A percentile compares a stretch with the other conserved stretches of the same genome.
Evolutionary conservation across 1,140 invertebrate species (phyloP).

Genomic region (Pseudoatta argentina): DNA sequence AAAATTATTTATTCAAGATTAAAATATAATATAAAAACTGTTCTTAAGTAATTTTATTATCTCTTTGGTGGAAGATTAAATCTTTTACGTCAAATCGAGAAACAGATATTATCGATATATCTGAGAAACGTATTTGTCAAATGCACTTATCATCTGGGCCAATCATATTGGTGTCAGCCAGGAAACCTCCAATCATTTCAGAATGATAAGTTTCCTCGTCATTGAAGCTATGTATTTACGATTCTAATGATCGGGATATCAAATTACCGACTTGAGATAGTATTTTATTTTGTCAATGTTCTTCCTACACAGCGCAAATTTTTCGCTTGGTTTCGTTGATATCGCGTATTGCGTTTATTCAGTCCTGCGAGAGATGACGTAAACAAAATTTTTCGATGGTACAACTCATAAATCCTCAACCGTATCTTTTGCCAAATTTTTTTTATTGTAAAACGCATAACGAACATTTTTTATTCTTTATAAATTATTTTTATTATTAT

Average conservation of each 20-base stretch:
- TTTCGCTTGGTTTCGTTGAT: conserved; percentile 13
- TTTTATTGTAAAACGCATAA: conserved; percentile 5
- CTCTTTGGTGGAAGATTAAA: too few species aligned
- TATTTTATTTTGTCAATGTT: conserved; percentile 37
- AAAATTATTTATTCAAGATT: background rate
- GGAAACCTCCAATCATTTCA: conserved; percentile 21
- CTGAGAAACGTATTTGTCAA: conserved; percentile 48
- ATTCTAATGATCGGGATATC: conserved; percentile 43
- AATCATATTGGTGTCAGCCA: conserved; percentile 36
- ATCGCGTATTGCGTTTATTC: conserved; percentile 8
- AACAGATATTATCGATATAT: conserved; percentile 3
- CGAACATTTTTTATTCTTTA: background rate
- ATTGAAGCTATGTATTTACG: conserved; percentile 42
- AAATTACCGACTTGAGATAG: conserved; percentile 54
- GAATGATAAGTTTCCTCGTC: conserved; percentile 50
- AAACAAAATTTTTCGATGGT: conserved; percentile 38
- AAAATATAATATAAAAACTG: background rate
- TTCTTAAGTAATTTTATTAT: conserved; percentile 1
- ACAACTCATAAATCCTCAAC: conserved; percentile 22
- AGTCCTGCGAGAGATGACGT: conserved; percentile 9
- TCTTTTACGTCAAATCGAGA: background rate
- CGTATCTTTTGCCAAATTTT: background rate
- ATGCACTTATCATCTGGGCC: conserved; percentile 23
- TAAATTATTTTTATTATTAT: background rate
- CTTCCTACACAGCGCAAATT: conserved; percentile 17